Percentiles rank a stretch among this genome's conserved stretches.
phyloP scores from a whole-genome alignment of 2,797 vertebrate species.

The Falco naumanni region DNA sequence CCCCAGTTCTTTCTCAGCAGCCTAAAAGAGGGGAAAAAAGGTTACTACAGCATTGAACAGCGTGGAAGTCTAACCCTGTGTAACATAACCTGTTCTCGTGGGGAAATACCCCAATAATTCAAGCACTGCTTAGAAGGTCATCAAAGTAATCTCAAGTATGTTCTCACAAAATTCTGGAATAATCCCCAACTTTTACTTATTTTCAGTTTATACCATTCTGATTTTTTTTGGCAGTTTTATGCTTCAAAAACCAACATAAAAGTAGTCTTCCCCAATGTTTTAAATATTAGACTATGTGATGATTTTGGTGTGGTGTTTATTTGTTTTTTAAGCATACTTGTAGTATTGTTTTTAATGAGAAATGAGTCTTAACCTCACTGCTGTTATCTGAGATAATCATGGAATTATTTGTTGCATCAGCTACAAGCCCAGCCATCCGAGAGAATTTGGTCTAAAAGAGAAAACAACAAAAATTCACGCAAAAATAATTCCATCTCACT shows the following conservation, averaged over 20 bases:
- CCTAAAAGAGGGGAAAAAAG: background rate
- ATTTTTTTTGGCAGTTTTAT: background rate
- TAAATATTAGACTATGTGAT: background rate
- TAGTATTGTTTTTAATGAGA: background rate
- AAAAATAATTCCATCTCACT: background rate
- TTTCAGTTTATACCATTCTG: background rate
- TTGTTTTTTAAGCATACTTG: background rate
- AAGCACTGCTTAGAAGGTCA: background rate
- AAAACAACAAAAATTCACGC: background rate
- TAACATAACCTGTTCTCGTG: background rate
- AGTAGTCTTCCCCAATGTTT: background rate
- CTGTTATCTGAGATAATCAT: background rate
- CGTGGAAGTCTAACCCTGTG: background rate
- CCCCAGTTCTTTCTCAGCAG: background rate
- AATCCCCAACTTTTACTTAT: background rate
- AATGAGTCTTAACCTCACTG: background rate
- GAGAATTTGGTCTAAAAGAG: background rate
- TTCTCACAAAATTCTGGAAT: background rate
- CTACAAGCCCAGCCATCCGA: background rate
- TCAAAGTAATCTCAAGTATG: background rate
- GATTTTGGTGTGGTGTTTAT: background rate
- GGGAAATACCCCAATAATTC: background rate
- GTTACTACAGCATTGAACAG: background rate
- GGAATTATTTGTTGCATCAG: background rate
- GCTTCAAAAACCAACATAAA: background rate